phyloP scores from a whole-genome alignment of 2,113 vertebrate species.

The Sylvietta virens region DNA sequence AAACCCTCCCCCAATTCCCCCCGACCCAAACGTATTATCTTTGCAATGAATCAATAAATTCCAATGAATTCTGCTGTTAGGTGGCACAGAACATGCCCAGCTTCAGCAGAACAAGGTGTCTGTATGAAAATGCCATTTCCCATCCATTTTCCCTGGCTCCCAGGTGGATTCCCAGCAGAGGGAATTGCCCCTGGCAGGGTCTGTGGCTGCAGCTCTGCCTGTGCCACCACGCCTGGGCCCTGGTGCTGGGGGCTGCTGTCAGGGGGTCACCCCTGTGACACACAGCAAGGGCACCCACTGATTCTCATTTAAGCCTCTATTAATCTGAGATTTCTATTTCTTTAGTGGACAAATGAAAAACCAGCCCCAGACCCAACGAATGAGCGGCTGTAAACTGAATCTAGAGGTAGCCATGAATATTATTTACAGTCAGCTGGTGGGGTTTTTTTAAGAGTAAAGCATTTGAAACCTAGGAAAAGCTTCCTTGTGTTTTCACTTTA shows the following conservation, averaged over 20 bases:
- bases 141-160: constrained; percentile 1
- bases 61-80: not conserved
- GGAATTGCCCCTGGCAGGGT: not conserved
- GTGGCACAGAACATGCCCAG: not conserved
- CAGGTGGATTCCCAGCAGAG: not conserved
- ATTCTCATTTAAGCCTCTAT: not conserved
- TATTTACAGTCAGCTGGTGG: not conserved
- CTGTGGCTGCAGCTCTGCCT: not conserved
- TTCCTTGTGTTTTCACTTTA: not conserved
- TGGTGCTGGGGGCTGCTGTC: not conserved
- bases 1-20: fast-evolving
- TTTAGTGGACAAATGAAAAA: not conserved
- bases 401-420: not conserved
- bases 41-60: not conserved
- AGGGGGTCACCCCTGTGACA: not conserved
- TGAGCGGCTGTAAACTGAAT: not conserved
- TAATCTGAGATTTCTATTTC: not conserved
- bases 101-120: not conserved
- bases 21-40: not conserved
- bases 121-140: not conserved
- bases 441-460: not conserved
- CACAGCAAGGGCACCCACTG: not conserved
- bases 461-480: not conserved
- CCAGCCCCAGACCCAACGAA: not conserved
- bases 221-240: not conserved